A percentile compares a stretch with the other conserved stretches of the same genome.
phyloP scores from a whole-genome alignment of 1,140 invertebrate species.

The Sinonovacula constricta region DNA sequence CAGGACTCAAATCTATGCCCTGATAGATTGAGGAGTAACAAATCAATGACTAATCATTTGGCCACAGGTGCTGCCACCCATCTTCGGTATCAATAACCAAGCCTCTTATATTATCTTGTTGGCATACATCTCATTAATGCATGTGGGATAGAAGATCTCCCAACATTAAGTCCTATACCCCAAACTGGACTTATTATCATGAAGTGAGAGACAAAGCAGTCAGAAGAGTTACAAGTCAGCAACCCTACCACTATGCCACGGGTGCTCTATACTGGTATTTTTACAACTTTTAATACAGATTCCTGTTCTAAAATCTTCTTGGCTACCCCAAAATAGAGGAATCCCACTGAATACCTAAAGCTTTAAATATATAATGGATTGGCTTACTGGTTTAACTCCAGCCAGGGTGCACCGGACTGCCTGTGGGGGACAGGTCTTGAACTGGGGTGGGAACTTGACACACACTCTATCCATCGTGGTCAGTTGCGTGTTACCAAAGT shows the following conservation, averaged over 20 bases:
- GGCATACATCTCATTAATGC: too few relatives aligned
- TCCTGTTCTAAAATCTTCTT: not conserved
- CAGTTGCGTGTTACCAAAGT: constrained; percentile 38
- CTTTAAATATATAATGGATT: not conserved
- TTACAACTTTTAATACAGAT: not conserved
- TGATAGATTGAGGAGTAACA: too few relatives aligned
- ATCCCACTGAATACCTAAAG: not conserved
- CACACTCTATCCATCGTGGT: constrained; percentile 17
- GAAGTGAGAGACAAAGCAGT: too few relatives aligned
- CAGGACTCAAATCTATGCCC: too few relatives aligned
- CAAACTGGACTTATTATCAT: too few relatives aligned
- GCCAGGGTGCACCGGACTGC: constrained; percentile 34
- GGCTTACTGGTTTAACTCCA: constrained; percentile 32
- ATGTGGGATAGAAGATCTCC: constrained; percentile 1
- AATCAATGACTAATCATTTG: too few relatives aligned
- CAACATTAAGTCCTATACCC: too few relatives aligned
- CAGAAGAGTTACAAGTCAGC: too few relatives aligned
- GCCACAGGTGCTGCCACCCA: too few relatives aligned
- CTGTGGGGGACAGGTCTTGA: constrained; percentile 25
- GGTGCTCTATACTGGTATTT: not conserved
- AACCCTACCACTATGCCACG: too few relatives aligned
- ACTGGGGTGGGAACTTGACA: not conserved
- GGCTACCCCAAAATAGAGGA: not conserved
- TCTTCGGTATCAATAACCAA: too few relatives aligned
- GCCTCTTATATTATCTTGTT: too few relatives aligned